A percentile compares a stretch with the other conserved stretches of the same genome.
Evolutionary conservation across 2,113 vertebrate genomes (phyloP).

Genomic region (Psilopsiagon aymara): DNA sequence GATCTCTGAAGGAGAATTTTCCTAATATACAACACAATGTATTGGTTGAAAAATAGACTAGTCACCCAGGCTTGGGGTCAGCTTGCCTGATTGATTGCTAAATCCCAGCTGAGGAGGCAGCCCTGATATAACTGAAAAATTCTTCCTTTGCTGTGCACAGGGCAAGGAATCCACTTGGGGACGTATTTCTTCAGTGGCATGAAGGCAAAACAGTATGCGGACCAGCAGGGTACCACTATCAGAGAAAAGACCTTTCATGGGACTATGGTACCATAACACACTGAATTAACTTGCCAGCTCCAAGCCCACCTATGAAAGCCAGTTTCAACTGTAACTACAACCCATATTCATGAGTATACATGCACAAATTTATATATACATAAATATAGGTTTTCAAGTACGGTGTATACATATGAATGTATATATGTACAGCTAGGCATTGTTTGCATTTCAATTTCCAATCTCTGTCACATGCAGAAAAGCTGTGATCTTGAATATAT

Average conservation of each 20-base stretch:
- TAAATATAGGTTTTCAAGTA: background rate
- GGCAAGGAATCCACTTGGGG: background rate
- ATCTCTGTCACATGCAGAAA: background rate
- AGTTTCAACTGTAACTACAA: background rate
- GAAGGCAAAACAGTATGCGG: background rate
- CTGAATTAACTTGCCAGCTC: background rate
- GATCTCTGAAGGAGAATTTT: conserved; percentile 39
- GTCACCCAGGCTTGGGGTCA: background rate
- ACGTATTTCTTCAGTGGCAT: background rate
- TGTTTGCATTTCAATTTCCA: background rate
- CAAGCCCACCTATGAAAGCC: fast-evolving
- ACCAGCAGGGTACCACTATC: background rate
- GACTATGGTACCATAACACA: background rate
- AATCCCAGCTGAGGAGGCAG: background rate
- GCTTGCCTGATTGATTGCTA: background rate
- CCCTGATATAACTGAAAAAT: background rate
- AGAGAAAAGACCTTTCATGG: background rate
- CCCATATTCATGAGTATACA: background rate
- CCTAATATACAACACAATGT: background rate
- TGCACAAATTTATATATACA: background rate
- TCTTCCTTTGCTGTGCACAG: background rate
- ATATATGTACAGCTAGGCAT: background rate
- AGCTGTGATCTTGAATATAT: background rate
- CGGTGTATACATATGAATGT: background rate
- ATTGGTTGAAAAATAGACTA: background rate